phyloP scores from a whole-genome alignment of 1,140 invertebrate species.

The Chymomyza costata region DNA sequence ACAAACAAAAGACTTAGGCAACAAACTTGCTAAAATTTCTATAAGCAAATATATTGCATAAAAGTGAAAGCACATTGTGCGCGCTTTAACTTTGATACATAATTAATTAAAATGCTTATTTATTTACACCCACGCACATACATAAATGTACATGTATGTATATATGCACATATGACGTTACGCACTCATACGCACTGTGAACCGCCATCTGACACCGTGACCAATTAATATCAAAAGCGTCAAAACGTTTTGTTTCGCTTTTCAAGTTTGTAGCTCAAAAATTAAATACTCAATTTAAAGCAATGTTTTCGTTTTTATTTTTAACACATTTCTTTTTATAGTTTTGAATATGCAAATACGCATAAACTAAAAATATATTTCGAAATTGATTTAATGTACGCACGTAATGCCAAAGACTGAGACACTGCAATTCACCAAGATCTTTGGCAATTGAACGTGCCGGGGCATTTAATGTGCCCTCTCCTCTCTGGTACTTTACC shows the following conservation, averaged over 20 bases:
- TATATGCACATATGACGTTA: neutral
- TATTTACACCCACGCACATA: slow-evolving; percentile 6
- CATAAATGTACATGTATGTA: neutral
- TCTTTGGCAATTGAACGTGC: slow-evolving; percentile 20
- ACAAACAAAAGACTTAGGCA: slow-evolving; percentile 10
- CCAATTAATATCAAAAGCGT: slow-evolving; percentile 19
- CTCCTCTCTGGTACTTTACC: neutral
- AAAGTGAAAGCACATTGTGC: too few relatives aligned
- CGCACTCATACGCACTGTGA: too few relatives aligned
- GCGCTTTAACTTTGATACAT: too few relatives aligned
- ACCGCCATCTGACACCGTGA: slow-evolving; percentile 11
- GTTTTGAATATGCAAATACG: slow-evolving; percentile 8
- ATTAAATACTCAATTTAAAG: neutral
- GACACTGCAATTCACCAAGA: neutral
- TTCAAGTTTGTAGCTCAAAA: neutral
- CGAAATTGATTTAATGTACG: slow-evolving; percentile 8
- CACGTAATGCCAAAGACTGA: slow-evolving; percentile 1
- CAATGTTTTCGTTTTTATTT: slow-evolving; percentile 9
- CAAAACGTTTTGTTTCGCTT: slow-evolving; percentile 9
- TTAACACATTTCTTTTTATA: slow-evolving; percentile 1
- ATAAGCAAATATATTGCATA: too few relatives aligned
- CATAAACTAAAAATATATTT: slow-evolving; percentile 13
- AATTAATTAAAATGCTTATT: slow-evolving; percentile 3
- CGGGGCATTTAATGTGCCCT: slow-evolving; percentile 3
- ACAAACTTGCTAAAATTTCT: slow-evolving; percentile 2